Base-by-base conservation (phyloP, 1,140 invertebrate species). In the Mactra quadrangularis region DNA sequence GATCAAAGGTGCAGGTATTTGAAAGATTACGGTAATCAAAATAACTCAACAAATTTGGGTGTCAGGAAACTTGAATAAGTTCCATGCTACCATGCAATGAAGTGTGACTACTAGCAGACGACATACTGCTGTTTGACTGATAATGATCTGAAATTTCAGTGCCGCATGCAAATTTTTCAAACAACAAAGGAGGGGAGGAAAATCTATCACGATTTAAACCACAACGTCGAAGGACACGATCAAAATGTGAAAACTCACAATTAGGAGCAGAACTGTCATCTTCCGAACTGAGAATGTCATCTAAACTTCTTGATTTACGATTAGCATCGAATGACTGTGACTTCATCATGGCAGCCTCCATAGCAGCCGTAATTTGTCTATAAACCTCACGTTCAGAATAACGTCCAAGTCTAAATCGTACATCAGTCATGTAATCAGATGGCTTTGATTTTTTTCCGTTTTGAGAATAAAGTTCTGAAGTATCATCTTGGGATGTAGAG, bases 71-170 rank as follows among this genome's bases (percentile, higher is more conserved):
- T 87, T 91, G 91, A 64, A 93, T 92, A 72, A 93, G 87, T 76
- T 93, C 91, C 72, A 91, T 82, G 81, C 91, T 91, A 52, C 91
- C 89, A 70, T 92, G 91, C 33, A 92, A 75, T 22, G 91, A 92
- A 55, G 85, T 89, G 60, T 91, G 91, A 86, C 92, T 93, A 62
- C 91, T 88, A 35, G 70, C 47, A 25, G 91, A 92, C 35, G 91
- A 91, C 71, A 92, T 87, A 82, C 90, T 92, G 72, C 91, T 91
- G 72, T 82, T 91, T 64, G 91, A 91, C 52, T 91, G 91, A 81
- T 92, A 91, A 19, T 88, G 87, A 53, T 92, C 92, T 1, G 87
- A 82, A 22, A 86, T 83, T 4, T 87, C 87, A 1, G 84, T 83
- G 17, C 75, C 77, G 62, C 85, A 89, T 50, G 84, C 75, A 60